Percentiles rank a stretch among this genome's conserved stretches.
Evolutionary conservation across 2,888 invertebrate genomes (phyloP).

Genomic region (Tetragonula carbonaria): DNA sequence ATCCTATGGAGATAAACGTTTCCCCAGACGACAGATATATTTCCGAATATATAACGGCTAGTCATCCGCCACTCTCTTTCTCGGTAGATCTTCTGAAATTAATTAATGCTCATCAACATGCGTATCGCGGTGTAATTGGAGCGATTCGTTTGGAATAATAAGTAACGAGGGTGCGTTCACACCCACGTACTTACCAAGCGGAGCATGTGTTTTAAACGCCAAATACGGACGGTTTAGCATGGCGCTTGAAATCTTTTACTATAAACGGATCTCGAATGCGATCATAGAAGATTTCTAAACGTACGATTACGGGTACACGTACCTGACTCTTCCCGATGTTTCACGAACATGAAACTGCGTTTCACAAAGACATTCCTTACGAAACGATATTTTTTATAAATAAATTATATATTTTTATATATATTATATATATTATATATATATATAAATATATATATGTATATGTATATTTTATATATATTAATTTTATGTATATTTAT

Average conservation of each 20-base stretch:
- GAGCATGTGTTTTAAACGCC: slow-evolving; percentile 63
- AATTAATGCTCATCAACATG: slow-evolving; percentile 63
- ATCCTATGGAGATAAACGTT: slow-evolving; percentile 66
- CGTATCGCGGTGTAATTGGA: slow-evolving; percentile 75
- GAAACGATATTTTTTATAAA: background rate
- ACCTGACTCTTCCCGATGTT: slow-evolving; percentile 5
- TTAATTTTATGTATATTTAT: too few species aligned
- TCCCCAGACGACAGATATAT: slow-evolving; percentile 33
- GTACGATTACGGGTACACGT: background rate
- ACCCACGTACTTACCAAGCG: slow-evolving; percentile 55
- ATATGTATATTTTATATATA: too few species aligned
- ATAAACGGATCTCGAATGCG: slow-evolving; percentile 35
- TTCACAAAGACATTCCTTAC: too few species aligned
- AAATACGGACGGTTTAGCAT: slow-evolving; percentile 66
- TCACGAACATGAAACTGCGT: too few species aligned
- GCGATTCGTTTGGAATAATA: slow-evolving; percentile 72
- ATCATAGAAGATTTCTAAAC: background rate
- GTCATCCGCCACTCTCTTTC: slow-evolving; percentile 23
- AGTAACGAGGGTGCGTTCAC: slow-evolving; percentile 74
- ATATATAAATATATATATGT: too few species aligned
- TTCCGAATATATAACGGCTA: slow-evolving; percentile 15
- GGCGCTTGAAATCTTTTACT: slow-evolving; percentile 46
- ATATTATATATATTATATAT: too few species aligned
- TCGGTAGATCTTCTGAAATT: slow-evolving; percentile 56
- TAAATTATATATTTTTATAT: too few species aligned